phyloP scores from a whole-genome alignment of 2,113 vertebrate species.

The Podarcis muralis region DNA sequence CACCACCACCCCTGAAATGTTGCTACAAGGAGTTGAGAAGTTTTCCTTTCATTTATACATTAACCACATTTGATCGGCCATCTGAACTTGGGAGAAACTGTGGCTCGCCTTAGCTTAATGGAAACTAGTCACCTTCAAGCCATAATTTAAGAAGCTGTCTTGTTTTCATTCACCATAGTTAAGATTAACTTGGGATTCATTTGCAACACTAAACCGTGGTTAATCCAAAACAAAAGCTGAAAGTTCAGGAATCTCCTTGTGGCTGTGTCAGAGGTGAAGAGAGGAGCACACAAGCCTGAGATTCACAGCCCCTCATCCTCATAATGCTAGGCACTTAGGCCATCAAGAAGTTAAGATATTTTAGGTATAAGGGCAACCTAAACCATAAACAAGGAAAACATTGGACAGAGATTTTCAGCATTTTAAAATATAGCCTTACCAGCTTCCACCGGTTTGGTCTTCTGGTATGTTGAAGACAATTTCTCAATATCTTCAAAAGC shows the following conservation, averaged over 20 bases:
- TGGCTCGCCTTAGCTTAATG: not conserved
- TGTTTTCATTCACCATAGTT: not conserved
- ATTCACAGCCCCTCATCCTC: too few species aligned
- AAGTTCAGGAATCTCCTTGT: not conserved
- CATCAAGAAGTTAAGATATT: not conserved
- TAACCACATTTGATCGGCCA: not conserved
- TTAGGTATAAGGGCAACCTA: not conserved
- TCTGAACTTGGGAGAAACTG: not conserved
- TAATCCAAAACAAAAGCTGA: not conserved
- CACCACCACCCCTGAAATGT: not conserved
- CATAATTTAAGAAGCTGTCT: not conserved
- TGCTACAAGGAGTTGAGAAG: not conserved
- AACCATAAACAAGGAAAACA: not conserved
- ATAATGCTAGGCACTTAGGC: not conserved
- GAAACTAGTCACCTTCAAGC: not conserved
- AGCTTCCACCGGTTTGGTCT: slow-evolving; percentile 90
- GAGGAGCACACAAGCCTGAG: too few species aligned
- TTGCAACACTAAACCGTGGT: not conserved
- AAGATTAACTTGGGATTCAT: not conserved
- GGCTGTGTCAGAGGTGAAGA: not conserved
- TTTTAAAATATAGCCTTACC: slow-evolving; percentile 73
- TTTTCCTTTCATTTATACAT: not conserved
- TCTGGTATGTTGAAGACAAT: slow-evolving; percentile 85
- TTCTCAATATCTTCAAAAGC: slow-evolving; percentile 90
- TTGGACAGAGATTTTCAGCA: not conserved